phyloP scores from a whole-genome alignment of 37 sponge, comb jelly and placozoan genomes.

The Spongilla lacustris region DNA sequence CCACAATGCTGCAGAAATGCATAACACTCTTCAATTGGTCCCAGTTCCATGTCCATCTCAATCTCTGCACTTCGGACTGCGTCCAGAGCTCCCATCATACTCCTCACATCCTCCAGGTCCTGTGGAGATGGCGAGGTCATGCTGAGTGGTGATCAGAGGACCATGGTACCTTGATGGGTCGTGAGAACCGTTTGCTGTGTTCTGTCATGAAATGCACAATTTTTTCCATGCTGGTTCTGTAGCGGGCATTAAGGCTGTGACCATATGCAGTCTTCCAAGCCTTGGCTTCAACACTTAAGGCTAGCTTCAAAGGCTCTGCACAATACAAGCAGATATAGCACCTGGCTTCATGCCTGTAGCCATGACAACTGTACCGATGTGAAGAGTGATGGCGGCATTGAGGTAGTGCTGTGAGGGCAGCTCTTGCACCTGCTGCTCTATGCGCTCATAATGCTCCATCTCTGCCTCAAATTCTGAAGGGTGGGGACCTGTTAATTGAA shows the following conservation, averaged over 20 bases:
- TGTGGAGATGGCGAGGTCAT: conserved; percentile 4
- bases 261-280: conserved; percentile 93
- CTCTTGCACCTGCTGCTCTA: conserved; percentile 70
- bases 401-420: conserved; percentile 46
- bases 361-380: conserved; percentile 13
- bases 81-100: conserved; percentile 81
- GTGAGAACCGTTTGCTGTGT: conserved; percentile 55
- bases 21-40: conserved; percentile 93
- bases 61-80: conserved; percentile 86
- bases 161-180: conserved; percentile 76
- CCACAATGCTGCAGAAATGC: conserved; percentile 83
- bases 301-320: conserved; percentile 85
- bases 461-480: conserved; percentile 86
- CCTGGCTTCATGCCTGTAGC: background rate
- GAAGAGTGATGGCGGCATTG: conserved; percentile 50
- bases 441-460: conserved; percentile 75
- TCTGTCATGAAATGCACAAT: conserved; percentile 71
- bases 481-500: conserved; percentile 59
- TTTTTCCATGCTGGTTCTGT: conserved; percentile 77
- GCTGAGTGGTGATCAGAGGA: background rate
- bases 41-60: conserved; percentile 86
- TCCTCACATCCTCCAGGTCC: conserved; percentile 94
- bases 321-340: background rate
- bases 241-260: conserved; percentile 65
- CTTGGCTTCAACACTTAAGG: conserved; percentile 89